Evolutionary conservation across 1,140 invertebrate genomes (phyloP), one percentile per base, ranked within the genome.

Genomic region (Euwallacea similis): DNA sequence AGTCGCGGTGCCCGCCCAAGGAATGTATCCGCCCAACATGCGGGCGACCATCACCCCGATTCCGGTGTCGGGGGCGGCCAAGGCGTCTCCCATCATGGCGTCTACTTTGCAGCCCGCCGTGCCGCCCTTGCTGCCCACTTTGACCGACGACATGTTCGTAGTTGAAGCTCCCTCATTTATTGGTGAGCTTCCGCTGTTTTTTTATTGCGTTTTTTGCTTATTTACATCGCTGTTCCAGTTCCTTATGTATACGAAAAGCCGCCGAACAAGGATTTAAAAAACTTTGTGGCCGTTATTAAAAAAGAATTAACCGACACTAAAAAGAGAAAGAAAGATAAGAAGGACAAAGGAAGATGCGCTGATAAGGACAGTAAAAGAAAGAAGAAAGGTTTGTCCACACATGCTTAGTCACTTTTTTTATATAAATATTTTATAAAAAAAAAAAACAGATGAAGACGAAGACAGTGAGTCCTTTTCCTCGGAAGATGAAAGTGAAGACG

Each of bases 171-270:
- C 93, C 4, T 95, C 93, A 10, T 95, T 96, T 78, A 94, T 96
- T 50, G 69, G 69, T 71, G 42, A 71, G 62, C 47, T 21, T 13
- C 11, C 41, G 21, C 46, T 47, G 7, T 7, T 47, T 53, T 15
- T 11, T 15, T 47, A 6, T 2, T 13, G 13, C 46, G 13, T 50
- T 50, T 50, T 50, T 50, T 50, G 42, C 42, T 61, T 41, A 33
- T 33, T 33, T 33, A 33, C 21, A 33, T 47, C 8, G 2, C 33
- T 50, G 11, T 42, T 56, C 50, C 15, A 62, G 79, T 95, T 74
- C 93, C 93, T 50, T 95, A 95, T 81, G 92, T 96, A n/a, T 95
- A 94, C 81, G 92, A 95, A 82, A 94, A 94, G 81, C 91, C 92
- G 6, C 91, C 93, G 0, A 81, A 91, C 7, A 90, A 91, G 77